Conservation (phyloP, 2,888 invertebrate species). For the Notodonta ziczac region DNA sequence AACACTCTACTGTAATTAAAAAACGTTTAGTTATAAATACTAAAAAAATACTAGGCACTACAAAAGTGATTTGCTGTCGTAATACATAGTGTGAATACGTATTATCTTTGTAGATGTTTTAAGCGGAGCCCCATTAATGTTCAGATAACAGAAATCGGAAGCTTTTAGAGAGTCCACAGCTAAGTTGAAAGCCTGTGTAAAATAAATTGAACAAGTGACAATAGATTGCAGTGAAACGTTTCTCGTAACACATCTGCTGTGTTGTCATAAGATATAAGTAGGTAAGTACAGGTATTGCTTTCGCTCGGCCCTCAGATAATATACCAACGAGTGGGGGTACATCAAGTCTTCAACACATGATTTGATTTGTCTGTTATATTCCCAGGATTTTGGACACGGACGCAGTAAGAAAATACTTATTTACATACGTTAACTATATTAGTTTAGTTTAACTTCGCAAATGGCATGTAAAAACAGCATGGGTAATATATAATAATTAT, state of each 20-base stretch:
- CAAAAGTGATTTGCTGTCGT: no score
- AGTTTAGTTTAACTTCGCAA: conserved; percentile 30
- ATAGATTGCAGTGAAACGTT: conserved; percentile 34
- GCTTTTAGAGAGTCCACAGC: conserved; percentile 42
- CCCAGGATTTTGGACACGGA: not conserved
- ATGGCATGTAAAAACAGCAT: conserved; percentile 15
- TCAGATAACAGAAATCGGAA: conserved; percentile 11
- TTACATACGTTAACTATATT: no score
- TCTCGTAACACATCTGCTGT: conserved; percentile 25
- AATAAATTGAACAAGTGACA: conserved; percentile 53
- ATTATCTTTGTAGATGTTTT: not conserved
- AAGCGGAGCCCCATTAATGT: conserved; percentile 2
- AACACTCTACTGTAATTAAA: no score
- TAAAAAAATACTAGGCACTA: no score
- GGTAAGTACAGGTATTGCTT: conserved; percentile 28
- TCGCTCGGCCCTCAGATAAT: conserved; percentile 32
- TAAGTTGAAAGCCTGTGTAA: conserved; percentile 42
- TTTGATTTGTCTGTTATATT: no score
- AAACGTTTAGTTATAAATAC: no score
- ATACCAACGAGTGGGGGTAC: conserved; percentile 14
- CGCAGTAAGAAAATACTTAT: no score
- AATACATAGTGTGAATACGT: no score
- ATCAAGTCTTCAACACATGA: not conserved
- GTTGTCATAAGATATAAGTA: conserved; percentile 22
- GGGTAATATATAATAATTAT: conserved; percentile 5